Base-by-base conservation (phyloP, 2,113 vertebrate species). In the Chaenogobius annularis region DNA sequence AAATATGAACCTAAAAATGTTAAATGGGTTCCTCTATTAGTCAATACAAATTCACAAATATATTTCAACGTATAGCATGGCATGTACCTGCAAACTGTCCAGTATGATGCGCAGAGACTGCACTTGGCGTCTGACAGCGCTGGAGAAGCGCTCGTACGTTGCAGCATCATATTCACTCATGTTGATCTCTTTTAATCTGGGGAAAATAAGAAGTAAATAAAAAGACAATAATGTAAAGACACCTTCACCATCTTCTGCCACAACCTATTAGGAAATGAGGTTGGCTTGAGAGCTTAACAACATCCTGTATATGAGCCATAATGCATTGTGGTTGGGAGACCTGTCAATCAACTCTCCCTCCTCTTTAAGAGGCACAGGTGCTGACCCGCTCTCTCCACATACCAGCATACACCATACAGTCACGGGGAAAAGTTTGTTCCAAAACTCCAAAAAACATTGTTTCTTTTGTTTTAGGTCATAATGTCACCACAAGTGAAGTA, bases 141-240 rank as follows among this genome's bases (percentile, higher is more conserved):
- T 90, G 73, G 96, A 98, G 87, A 98, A 97, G 40, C 93, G 94
- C 78, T 98, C 94, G 0, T 98, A 99, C 0, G 91, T 95, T 2
- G 92, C 54, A 0, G 96, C 97, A 17, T 99, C 97, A 8, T 97
- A 98, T 72, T 98, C 96, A 58, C 95, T 99, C 98, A 98, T 99
- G 12, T 95, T 84, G 70, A 99, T 99, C 90, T 98, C 96, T 79
- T 95, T 97, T 73, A 99, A 70, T 73, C 96, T 98, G 88, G 5
- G 23, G 19, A 59, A 22, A 31, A 14, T 15, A 48, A 14, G 52
- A 7, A 47, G 0, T 13, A 64, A 64, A 64, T 11, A 47, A 3
- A 47, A 47, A 14, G 6, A 40, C 37, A 40, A 1, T 46, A 43
- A 43, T 43, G 10, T 43, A 43, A 43, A 43, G 7, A 43, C 7